Evolutionary conservation across 2,797 vertebrate genomes (phyloP).

Genomic region (Fistularia commersonii): DNA sequence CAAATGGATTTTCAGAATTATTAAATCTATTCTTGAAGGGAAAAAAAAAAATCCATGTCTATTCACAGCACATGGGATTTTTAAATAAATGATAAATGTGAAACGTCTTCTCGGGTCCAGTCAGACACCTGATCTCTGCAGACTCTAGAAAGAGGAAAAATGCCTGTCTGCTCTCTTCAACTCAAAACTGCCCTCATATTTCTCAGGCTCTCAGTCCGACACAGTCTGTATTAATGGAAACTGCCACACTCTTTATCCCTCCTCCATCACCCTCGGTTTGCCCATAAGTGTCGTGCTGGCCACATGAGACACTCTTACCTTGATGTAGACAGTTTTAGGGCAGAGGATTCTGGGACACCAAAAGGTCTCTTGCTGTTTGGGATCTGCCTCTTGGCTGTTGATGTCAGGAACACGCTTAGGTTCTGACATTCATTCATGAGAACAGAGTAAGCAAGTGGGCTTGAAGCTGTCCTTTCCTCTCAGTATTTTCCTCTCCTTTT

Average conservation of each 20-base stretch:
- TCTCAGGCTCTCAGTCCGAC: slow-evolving; percentile 1
- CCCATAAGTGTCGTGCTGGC: slow-evolving; percentile 6
- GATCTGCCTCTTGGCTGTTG: slow-evolving; percentile 16
- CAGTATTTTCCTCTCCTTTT: slow-evolving; percentile 7
- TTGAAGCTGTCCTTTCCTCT: slow-evolving; percentile 21
- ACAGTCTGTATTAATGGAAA: slow-evolving; percentile 10
- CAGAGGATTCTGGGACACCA: slow-evolving; percentile 22
- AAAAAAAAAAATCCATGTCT: too few species aligned
- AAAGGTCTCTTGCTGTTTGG: slow-evolving; percentile 19
- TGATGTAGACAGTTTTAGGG: slow-evolving; percentile 34
- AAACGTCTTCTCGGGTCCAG: too few species aligned
- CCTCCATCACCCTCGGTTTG: slow-evolving; percentile 1
- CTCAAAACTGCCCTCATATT: slow-evolving; percentile 3
- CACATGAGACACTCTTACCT: slow-evolving; percentile 19
- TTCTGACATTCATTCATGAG: slow-evolving; percentile 38
- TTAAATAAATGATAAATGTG: too few species aligned
- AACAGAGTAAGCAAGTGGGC: slow-evolving; percentile 21
- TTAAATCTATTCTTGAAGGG: too few species aligned
- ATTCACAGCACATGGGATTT: too few species aligned
- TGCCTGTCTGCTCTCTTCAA: neutral
- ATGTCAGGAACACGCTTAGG: slow-evolving; percentile 23
- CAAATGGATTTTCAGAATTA: too few species aligned
- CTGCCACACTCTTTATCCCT: neutral
- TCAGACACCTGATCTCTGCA: too few species aligned
- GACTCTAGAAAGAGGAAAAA: neutral